phyloP scores from a whole-genome alignment of 1,140 invertebrate genomes.

The Drosophila leontia region DNA sequence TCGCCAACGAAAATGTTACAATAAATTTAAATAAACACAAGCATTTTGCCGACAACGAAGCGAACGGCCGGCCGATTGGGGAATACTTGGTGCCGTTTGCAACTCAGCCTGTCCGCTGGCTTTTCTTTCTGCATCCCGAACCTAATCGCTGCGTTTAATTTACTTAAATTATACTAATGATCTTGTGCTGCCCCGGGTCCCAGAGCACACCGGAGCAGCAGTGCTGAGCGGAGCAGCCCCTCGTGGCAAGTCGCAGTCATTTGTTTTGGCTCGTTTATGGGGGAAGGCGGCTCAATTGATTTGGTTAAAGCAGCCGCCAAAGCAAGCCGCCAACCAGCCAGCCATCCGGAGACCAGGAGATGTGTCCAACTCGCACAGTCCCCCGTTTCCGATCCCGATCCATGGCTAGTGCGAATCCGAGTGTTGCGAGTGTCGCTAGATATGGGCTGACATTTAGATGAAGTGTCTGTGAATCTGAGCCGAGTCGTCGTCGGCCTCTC shows the following conservation, averaged over 20 bases:
- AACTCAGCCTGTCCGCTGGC: constrained; percentile 21
- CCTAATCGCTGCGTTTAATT: constrained; percentile 85
- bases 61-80: constrained; percentile 12
- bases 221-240: constrained; percentile 22
- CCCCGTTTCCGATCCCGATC: neutral
- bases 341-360: constrained; percentile 35
- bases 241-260: constrained; percentile 62
- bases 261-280: constrained; percentile 79
- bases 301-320: constrained; percentile 81
- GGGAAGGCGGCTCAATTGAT: constrained; percentile 81
- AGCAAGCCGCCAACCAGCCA: constrained; percentile 60
- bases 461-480: constrained; percentile 82
- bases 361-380: constrained; percentile 24
- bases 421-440: constrained; percentile 81
- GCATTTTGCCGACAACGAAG: constrained; percentile 62
- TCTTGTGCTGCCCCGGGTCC: constrained; percentile 66
- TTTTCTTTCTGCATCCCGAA: constrained; percentile 63
- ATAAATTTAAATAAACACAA: constrained; percentile 84
- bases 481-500: constrained; percentile 31
- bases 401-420: constrained; percentile 64
- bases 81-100: constrained; percentile 53
- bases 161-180: constrained; percentile 85
- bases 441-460: constrained; percentile 84
- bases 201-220: constrained; percentile 6
- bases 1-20: constrained; percentile 79